Conservation (phyloP, 1,140 invertebrate species). For the Nomia melanderi region DNA sequence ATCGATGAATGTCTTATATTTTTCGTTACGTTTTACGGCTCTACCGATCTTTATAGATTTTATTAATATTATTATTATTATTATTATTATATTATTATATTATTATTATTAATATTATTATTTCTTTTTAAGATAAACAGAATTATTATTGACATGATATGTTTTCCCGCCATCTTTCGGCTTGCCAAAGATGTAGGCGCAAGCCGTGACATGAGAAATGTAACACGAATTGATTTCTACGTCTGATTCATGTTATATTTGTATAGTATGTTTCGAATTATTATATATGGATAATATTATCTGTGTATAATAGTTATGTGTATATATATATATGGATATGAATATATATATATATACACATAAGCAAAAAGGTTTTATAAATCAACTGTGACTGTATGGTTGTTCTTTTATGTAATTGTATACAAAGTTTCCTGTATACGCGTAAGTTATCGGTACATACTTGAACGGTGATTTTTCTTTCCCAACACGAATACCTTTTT, state of each 20-base stretch:
- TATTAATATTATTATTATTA: constrained; percentile 27
- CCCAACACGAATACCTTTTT: background rate
- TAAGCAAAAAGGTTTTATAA: constrained; percentile 64
- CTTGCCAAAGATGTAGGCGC: constrained; percentile 34
- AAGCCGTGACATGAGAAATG: constrained; percentile 8
- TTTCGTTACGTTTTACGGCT: constrained; percentile 48
- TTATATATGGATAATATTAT: constrained; percentile 62
- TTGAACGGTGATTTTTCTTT: background rate
- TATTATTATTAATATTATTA: constrained; percentile 7
- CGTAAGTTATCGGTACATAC: background rate
- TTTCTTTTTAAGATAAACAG: background rate
- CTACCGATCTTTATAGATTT: constrained; percentile 25
- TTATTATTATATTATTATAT: constrained; percentile 1
- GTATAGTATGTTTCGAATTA: constrained; percentile 57
- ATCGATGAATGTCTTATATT: constrained; percentile 4
- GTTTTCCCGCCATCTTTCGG: constrained; percentile 37
- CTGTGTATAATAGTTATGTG: no score
- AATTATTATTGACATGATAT: constrained; percentile 20
- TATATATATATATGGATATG: no score
- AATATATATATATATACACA: constrained; percentile 37
- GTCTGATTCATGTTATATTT: constrained; percentile 63
- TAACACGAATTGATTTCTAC: constrained; percentile 59
- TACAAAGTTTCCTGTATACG: constrained; percentile 2
- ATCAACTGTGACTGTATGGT: constrained; percentile 29
- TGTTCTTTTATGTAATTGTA: constrained; percentile 20